Conservation (phyloP, 2,797 vertebrate species). For the Argentina silus region DNA sequence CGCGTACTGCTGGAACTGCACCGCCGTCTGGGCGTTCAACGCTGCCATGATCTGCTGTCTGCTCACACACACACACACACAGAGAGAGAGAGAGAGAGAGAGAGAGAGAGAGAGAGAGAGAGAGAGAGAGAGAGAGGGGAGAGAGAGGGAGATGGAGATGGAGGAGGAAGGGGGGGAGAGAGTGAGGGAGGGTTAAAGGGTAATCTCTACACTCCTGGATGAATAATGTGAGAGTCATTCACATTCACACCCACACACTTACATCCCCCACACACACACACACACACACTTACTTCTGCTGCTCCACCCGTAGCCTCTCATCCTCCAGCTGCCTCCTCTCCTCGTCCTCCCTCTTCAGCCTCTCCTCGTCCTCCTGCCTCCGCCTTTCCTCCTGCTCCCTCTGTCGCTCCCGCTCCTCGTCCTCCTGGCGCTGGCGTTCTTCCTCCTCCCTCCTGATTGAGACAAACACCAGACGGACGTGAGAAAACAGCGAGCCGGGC, state of each 20-base stretch:
- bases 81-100: not conserved
- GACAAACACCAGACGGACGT: not conserved
- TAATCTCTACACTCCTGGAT: not conserved
- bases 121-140: slow-evolving; percentile 4
- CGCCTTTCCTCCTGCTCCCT: slow-evolving; percentile 89
- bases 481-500: not conserved
- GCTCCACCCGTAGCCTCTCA: slow-evolving; percentile 91
- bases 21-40: slow-evolving; percentile 94
- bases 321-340: slow-evolving; percentile 89
- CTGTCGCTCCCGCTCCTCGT: slow-evolving; percentile 87
- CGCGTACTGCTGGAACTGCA: slow-evolving; percentile 99
- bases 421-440: slow-evolving; percentile 85
- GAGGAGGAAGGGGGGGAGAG: not conserved
- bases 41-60: slow-evolving; percentile 99
- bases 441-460: slow-evolving; percentile 86
- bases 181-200: not conserved
- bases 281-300: slow-evolving; percentile 90
- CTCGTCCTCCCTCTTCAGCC: slow-evolving; percentile 89
- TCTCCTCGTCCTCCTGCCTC: slow-evolving; percentile 87
- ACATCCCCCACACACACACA: slow-evolving; percentile 25
- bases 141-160: not conserved
- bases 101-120: not conserved
- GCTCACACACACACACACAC: too few species aligned
- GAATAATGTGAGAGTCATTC: too few species aligned
- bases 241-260: slow-evolving; percentile 14